These are phyloP conservation scores for Bergia puertoricense DNA, from an alignment of 92 coral and sea anemone genomes.

Conservation along the genomic window DNA sequence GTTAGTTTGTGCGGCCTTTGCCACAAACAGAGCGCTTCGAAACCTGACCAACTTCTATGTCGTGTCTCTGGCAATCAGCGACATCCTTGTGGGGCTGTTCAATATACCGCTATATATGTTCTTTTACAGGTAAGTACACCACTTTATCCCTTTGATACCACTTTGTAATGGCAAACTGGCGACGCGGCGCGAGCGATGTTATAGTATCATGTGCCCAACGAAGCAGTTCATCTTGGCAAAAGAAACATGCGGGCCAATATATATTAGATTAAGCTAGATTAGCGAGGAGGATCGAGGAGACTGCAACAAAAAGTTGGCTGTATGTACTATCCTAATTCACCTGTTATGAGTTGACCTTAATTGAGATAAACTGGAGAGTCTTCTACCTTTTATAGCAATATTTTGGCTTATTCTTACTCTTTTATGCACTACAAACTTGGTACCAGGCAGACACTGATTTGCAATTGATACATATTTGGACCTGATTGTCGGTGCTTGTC, in stretches of 20 bases:
- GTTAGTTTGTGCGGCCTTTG: conserved; percentile 80
- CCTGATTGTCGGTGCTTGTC: not conserved
- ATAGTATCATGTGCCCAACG: not conserved
- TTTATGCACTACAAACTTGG: not conserved
- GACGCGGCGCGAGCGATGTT: not conserved
- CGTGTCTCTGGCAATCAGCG: conserved; percentile 85
- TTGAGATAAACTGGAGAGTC: not conserved
- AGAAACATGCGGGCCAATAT: not conserved
- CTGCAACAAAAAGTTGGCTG: not conserved
- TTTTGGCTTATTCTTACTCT: not conserved
- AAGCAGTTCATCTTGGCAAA: not conserved
- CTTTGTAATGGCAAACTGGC: not conserved
- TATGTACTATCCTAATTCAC: not conserved
- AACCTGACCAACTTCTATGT: conserved; percentile 83
- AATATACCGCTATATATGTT: conserved; percentile 83
- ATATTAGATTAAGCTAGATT: not conserved
- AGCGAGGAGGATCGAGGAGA: not conserved
- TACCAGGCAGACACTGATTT: not conserved
- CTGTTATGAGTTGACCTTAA: not conserved
- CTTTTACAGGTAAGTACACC: conserved; percentile 33
- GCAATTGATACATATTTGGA: not conserved
- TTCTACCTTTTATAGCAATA: not conserved
- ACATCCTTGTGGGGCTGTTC: conserved; percentile 72
- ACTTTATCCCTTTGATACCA: not conserved
- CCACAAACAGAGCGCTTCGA: conserved; percentile 79